Evolutionary conservation across 2,888 invertebrate genomes (phyloP).

Genomic region (Ditula angustiorana): DNA sequence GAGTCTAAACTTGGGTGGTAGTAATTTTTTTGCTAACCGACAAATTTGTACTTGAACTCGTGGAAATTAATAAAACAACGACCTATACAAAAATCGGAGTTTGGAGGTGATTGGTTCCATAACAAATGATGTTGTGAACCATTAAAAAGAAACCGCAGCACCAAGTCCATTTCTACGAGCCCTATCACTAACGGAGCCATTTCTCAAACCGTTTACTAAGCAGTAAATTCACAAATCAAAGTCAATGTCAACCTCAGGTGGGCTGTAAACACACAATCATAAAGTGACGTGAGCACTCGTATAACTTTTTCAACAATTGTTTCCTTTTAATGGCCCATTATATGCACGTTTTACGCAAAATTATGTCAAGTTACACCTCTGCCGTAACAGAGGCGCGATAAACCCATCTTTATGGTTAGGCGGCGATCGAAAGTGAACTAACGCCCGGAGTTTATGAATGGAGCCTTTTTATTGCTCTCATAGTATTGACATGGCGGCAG

Average conservation of each 20-base stretch:
- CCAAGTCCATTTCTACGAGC: conserved; percentile 26
- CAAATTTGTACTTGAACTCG: neutral
- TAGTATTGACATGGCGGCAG: conserved; percentile 72
- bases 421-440: conserved; percentile 80
- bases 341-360: conserved; percentile 84
- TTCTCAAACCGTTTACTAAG: conserved; percentile 72
- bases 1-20: conserved; percentile 55
- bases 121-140: neutral
- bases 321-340: conserved; percentile 85
- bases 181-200: conserved; percentile 57
- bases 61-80: neutral
- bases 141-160: conserved; percentile 7
- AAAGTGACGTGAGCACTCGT: conserved; percentile 83
- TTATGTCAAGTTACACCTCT: conserved; percentile 84
- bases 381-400: conserved; percentile 80
- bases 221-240: conserved; percentile 83
- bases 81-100: neutral
- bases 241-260: conserved; percentile 84
- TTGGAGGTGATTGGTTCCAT: neutral
- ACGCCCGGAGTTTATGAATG: conserved; percentile 79
- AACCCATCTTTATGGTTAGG: conserved; percentile 82
- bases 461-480: conserved; percentile 80
- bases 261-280: conserved; percentile 83
- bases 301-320: conserved; percentile 86
- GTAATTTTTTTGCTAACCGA: neutral